Percentiles rank a stretch among this genome's conserved stretches.
phyloP scores from a whole-genome alignment of 2,888 invertebrate genomes.

The Alentia gelatinosa region DNA sequence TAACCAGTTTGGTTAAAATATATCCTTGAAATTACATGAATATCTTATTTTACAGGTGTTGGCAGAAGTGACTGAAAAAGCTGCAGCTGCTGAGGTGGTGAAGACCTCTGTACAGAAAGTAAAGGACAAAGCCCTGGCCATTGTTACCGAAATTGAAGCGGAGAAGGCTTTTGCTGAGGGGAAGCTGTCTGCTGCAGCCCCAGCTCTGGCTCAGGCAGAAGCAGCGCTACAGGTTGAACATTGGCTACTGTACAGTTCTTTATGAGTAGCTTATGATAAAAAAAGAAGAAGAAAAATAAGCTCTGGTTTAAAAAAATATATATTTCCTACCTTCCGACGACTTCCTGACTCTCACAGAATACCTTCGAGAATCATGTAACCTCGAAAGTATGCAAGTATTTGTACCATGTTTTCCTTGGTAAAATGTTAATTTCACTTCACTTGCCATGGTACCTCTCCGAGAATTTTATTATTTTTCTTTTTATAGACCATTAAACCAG shows the following conservation, averaged over 20 bases:
- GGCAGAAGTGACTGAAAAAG: conserved; percentile 76
- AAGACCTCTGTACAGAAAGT: conserved; percentile 78
- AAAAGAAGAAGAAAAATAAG: no score
- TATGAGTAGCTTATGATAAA: no score
- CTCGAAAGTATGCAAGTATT: no score
- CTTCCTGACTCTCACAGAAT: no score
- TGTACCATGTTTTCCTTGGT: no score
- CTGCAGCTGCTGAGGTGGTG: conserved; percentile 78
- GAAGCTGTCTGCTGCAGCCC: conserved; percentile 78
- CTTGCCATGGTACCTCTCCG: neutral
- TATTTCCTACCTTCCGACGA: no score
- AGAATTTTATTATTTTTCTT: neutral
- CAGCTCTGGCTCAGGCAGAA: conserved; percentile 79
- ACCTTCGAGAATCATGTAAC: no score
- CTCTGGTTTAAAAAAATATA: no score
- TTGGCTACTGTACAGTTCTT: no score
- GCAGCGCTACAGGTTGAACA: conserved; percentile 74
- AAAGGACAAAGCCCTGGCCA: conserved; percentile 78
- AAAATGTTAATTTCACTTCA: neutral
- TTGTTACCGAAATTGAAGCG: conserved; percentile 77
- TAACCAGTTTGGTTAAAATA: neutral
- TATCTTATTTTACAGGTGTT: conserved; percentile 73
- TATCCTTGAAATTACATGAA: no score
- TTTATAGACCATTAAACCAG: conserved; percentile 81
- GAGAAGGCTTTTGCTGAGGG: conserved; percentile 76